Conservation (phyloP, 2,888 invertebrate species). For the Megaustenia siamemsis region DNA sequence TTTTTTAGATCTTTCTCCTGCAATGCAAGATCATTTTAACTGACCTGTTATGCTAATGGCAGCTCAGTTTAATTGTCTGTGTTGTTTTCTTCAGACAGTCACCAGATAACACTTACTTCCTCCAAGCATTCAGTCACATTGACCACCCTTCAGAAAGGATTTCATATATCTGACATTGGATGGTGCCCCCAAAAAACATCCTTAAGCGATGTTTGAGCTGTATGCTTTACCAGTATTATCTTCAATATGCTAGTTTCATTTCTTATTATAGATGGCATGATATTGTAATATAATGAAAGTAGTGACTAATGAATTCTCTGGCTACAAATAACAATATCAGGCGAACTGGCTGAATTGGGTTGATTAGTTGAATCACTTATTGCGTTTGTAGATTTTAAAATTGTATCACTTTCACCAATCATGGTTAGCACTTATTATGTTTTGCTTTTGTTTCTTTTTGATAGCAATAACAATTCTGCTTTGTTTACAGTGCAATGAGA, state of each 20-base stretch:
- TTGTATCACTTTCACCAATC: not conserved
- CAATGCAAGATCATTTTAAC: not conserved
- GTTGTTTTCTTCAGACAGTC: constrained; percentile 35
- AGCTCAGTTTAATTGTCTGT: not conserved
- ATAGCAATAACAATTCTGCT: constrained; percentile 8
- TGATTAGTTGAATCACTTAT: not conserved
- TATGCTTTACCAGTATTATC: not conserved
- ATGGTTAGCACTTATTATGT: not conserved
- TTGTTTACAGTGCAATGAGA: not conserved
- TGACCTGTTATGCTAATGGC: not conserved
- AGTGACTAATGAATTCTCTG: not conserved
- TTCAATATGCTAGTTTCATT: not conserved
- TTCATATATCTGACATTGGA: constrained; percentile 37
- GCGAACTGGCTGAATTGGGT: not conserved
- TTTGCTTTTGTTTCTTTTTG: not conserved
- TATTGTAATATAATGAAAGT: not conserved
- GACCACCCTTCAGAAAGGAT: constrained; percentile 16
- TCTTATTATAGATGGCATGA: not conserved
- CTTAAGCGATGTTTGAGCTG: not conserved
- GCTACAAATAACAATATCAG: not conserved
- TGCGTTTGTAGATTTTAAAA: not conserved
- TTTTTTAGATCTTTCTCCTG: not conserved
- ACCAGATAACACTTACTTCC: constrained; percentile 38
- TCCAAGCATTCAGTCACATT: constrained; percentile 21
- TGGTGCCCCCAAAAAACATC: not conserved